These are phyloP conservation scores for Lytechinus variegatus DNA, from an alignment of 35 echinoderm and acorn worm species.

Conservation along the genomic window DNA sequence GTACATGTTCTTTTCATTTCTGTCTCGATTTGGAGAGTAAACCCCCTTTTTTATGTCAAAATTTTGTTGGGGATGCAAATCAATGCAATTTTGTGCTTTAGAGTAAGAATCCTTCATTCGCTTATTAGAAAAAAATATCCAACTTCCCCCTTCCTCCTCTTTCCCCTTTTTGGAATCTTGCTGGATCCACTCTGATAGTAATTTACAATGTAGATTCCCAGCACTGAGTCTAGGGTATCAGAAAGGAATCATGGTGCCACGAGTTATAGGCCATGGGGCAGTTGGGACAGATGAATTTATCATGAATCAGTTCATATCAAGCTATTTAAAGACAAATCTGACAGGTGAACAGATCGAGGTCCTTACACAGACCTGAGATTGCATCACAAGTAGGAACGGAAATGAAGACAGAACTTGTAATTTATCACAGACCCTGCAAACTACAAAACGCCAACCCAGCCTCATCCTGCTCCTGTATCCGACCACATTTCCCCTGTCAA, in stretches of 20 bases:
- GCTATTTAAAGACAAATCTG: neutral
- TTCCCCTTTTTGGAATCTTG: no score
- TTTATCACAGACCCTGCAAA: neutral
- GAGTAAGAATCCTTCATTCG: no score
- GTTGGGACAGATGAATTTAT: neutral
- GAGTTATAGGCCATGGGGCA: no score
- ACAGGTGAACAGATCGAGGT: neutral
- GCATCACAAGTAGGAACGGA: neutral
- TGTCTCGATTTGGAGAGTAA: neutral
- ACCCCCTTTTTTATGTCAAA: neutral
- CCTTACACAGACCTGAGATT: neutral
- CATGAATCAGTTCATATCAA: neutral
- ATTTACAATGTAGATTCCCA: no score
- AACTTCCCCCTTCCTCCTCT: no score
- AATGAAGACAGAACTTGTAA: neutral
- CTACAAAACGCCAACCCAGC: neutral
- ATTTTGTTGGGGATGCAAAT: neutral
- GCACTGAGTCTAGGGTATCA: no score
- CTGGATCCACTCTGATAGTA: no score
- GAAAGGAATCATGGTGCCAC: no score
- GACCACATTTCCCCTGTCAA: neutral
- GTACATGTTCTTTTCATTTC: neutral
- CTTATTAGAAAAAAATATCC: no score
- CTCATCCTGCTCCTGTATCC: neutral
- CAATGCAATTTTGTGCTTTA: neutral